phyloP scores from a whole-genome alignment of 2,888 invertebrate species.

The Sarcophaga variegata region DNA sequence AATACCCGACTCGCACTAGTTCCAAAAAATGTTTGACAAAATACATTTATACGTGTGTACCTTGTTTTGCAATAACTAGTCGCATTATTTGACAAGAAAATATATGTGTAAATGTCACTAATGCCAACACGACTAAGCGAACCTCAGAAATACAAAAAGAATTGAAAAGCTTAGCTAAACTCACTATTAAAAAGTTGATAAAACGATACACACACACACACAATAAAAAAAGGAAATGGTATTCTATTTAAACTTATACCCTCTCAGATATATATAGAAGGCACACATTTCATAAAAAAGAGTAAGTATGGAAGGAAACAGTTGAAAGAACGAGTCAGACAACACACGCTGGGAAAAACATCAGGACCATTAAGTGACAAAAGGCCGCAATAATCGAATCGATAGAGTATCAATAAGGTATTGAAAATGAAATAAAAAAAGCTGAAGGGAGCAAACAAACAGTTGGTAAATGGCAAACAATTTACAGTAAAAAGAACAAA shows the following conservation, averaged over 20 bases:
- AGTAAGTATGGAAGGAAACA: not conserved
- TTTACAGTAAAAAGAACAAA: constrained; percentile 52
- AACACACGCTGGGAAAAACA: constrained; percentile 56
- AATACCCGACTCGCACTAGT: not conserved
- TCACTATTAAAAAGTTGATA: constrained; percentile 24
- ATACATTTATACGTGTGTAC: not conserved
- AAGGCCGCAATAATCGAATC: constrained; percentile 38
- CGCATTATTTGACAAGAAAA: constrained; percentile 46
- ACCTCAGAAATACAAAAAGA: constrained; percentile 18
- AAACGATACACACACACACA: constrained; percentile 22
- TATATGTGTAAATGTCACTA: constrained; percentile 46
- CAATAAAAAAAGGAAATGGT: constrained; percentile 40
- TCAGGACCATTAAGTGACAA: constrained; percentile 52
- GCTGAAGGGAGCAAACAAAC: constrained; percentile 56
- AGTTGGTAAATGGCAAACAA: constrained; percentile 52
- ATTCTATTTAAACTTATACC: constrained; percentile 36
- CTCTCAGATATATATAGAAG: not conserved
- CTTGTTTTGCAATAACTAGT: not conserved
- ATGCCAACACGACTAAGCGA: constrained; percentile 36
- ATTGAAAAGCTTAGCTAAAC: constrained; percentile 18
- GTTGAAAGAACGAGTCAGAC: constrained; percentile 31
- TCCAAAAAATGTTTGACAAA: not conserved
- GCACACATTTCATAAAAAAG: not conserved
- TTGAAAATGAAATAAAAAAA: constrained; percentile 24
- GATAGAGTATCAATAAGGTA: constrained; percentile 41